These are phyloP conservation scores for Chloromyia formosa DNA, from an alignment of 2,888 invertebrate species.

Conservation along the genomic window DNA sequence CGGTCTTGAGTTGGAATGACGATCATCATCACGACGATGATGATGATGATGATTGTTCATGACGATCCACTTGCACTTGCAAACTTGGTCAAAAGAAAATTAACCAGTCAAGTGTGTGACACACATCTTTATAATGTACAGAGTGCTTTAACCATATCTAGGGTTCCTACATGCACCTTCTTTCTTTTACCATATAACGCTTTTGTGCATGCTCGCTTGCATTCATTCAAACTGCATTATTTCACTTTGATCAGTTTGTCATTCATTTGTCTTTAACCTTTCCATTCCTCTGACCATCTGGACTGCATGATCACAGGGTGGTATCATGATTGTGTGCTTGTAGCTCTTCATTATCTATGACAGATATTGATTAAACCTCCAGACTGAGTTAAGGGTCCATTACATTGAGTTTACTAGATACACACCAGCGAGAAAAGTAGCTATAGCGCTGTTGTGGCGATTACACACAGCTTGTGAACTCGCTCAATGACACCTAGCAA, in stretches of 20 bases:
- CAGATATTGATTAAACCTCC: too few relatives aligned
- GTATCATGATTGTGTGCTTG: too few relatives aligned
- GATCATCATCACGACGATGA: constrained; percentile 20
- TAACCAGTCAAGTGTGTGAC: constrained; percentile 49
- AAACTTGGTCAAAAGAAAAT: constrained; percentile 41
- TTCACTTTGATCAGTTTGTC: constrained; percentile 49
- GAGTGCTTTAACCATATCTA: background rate
- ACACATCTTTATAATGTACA: constrained; percentile 33
- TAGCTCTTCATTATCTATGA: too few relatives aligned
- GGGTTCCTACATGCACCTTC: constrained; percentile 21
- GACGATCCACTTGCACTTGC: constrained; percentile 22
- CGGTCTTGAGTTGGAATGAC: constrained; percentile 26
- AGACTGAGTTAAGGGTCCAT: too few relatives aligned
- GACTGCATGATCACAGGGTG: background rate
- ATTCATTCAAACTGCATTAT: constrained; percentile 40
- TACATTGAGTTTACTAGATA: too few relatives aligned
- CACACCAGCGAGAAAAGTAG: too few relatives aligned
- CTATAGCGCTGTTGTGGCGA: too few relatives aligned
- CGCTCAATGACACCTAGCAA: too few relatives aligned
- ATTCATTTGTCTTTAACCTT: constrained; percentile 49
- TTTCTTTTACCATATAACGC: background rate
- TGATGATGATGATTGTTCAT: constrained; percentile 34
- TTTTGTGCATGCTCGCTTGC: constrained; percentile 24
- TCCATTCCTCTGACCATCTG: constrained; percentile 22
- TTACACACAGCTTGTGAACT: too few relatives aligned